Evolutionary conservation across 2,888 invertebrate genomes (phyloP).

Genomic region (Drosophila melanocephala): DNA sequence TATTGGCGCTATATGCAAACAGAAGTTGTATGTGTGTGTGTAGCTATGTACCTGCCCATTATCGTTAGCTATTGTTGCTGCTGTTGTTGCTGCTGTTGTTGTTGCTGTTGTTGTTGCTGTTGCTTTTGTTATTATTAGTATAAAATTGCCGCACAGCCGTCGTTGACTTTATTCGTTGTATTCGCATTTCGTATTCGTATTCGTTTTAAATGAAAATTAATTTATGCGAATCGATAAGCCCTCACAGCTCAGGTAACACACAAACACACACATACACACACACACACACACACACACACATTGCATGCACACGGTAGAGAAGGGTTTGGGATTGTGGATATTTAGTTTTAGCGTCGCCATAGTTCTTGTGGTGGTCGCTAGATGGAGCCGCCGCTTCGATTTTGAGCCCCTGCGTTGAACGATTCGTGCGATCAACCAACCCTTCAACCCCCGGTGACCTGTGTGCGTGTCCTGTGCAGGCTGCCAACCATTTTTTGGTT

Average conservation of each 20-base stretch:
- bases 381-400: constrained; percentile 59
- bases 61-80: constrained; percentile 47
- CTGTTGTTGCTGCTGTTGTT: constrained; percentile 16
- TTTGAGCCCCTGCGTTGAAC: constrained; percentile 18
- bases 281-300: constrained; percentile 21
- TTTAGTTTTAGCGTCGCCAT: constrained; percentile 33
- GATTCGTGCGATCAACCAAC: constrained; percentile 56
- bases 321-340: constrained; percentile 2
- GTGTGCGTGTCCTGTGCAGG: constrained; percentile 52
- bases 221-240: constrained; percentile 79
- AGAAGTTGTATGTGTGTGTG: constrained; percentile 22
- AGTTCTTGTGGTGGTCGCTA: constrained; percentile 35
- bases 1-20: constrained; percentile 66
- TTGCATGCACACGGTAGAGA: not conserved
- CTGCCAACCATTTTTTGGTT: constrained; percentile 63
- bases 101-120: constrained; percentile 20
- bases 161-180: constrained; percentile 71
- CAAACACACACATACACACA: constrained; percentile 12
- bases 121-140: constrained; percentile 30
- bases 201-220: constrained; percentile 80
- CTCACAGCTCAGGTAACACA: constrained; percentile 21
- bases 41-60: constrained; percentile 59
- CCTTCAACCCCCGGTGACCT: constrained; percentile 26
- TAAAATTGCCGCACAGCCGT: constrained; percentile 52
- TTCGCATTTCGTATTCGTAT: constrained; percentile 65